Conservation (phyloP, 2,113 vertebrate species). For the Furnarius figulus region DNA sequence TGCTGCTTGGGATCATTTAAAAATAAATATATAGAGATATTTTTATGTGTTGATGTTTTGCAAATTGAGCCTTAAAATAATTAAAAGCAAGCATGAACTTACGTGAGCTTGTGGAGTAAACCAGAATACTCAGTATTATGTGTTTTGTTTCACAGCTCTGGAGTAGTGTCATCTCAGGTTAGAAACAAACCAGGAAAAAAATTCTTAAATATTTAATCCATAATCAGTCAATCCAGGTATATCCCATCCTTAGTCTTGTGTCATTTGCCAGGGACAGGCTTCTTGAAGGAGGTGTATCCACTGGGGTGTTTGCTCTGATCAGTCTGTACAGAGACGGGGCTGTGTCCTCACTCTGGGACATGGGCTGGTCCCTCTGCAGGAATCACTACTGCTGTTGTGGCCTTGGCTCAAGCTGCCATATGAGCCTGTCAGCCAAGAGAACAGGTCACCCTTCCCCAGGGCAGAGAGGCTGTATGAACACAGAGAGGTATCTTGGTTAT, state of each 20-base stretch:
- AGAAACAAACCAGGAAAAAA: not conserved
- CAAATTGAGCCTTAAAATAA: not conserved
- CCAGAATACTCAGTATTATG: not conserved
- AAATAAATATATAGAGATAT: not conserved
- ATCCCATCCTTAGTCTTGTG: not conserved
- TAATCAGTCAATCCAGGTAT: not conserved
- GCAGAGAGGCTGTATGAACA: not conserved
- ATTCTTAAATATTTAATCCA: not conserved
- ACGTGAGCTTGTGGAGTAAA: not conserved
- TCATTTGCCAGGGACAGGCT: not conserved
- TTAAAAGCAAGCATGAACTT: not conserved
- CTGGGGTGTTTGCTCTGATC: not conserved
- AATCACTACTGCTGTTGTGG: not conserved
- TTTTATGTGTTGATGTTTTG: not conserved
- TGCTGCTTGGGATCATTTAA: accelerated
- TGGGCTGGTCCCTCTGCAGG: not conserved
- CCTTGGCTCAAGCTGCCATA: not conserved
- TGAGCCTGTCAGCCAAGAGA: not conserved
- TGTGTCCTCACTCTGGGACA: not conserved
- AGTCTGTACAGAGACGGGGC: not conserved
- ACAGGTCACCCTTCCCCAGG: not conserved
- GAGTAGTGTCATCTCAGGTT: not conserved
- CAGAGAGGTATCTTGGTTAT: not conserved
- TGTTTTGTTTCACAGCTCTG: not conserved
- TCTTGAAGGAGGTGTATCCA: not conserved